Conservation (phyloP, 2,113 vertebrate genomes). For the Nothoprocta pentlandii region DNA sequence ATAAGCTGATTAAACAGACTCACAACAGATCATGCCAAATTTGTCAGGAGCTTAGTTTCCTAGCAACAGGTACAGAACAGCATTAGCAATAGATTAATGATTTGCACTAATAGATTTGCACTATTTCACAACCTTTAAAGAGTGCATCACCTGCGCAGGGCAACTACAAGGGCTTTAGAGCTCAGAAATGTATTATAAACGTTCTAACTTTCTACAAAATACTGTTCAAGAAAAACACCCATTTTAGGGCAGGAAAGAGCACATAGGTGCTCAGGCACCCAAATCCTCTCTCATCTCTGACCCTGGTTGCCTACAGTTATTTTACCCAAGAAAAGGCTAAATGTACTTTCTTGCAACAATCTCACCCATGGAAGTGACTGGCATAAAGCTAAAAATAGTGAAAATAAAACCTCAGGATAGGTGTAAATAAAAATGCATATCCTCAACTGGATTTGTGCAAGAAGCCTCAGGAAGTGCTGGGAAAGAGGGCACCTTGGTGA, state of each 20-base stretch:
- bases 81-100: slow-evolving; percentile 55
- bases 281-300: background rate
- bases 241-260: background rate
- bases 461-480: background rate
- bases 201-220: background rate
- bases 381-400: background rate
- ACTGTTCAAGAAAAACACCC: background rate
- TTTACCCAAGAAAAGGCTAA: background rate
- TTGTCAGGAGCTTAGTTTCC: slow-evolving; percentile 86
- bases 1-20: slow-evolving; percentile 87
- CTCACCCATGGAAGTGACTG: background rate
- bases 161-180: background rate
- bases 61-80: slow-evolving; percentile 85
- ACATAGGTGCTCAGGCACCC: background rate
- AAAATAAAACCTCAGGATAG: background rate
- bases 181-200: background rate
- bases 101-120: slow-evolving; percentile 32
- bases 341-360: background rate
- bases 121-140: slow-evolving; percentile 18
- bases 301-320: background rate
- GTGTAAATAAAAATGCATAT: background rate
- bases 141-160: background rate
- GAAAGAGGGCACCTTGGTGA: background rate
- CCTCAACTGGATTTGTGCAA: background rate
- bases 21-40: slow-evolving; percentile 82